Percentiles rank a stretch among this genome's conserved stretches.
Conservation (phyloP, 2,113 vertebrate genomes). For the Sisor rabdophorus region DNA sequence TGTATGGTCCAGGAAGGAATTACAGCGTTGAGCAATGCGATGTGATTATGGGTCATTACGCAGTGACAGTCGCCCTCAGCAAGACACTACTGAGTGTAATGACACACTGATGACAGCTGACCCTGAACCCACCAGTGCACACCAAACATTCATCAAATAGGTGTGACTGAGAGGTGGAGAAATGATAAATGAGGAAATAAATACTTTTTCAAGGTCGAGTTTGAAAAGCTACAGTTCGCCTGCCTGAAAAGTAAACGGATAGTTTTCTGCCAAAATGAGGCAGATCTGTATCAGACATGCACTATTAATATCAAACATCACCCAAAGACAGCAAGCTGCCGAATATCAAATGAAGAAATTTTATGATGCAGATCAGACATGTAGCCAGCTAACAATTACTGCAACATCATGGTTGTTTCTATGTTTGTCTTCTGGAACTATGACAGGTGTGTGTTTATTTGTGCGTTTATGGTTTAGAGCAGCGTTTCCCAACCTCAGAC, state of each 20-base stretch:
- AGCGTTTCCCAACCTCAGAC: too few species aligned
- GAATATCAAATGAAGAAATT: neutral
- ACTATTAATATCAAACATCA: conserved; percentile 9
- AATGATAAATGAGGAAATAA: conserved; percentile 37
- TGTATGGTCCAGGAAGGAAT: conserved; percentile 10
- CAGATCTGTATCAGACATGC: neutral
- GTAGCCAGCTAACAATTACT: neutral
- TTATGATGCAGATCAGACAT: neutral
- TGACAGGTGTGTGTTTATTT: neutral
- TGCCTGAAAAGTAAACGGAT: neutral
- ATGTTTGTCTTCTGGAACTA: neutral
- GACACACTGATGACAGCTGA: conserved; percentile 59
- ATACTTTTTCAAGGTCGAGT: neutral
- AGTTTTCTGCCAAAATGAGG: neutral
- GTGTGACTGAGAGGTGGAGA: conserved; percentile 5
- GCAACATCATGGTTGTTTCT: neutral
- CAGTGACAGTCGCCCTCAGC: conserved; percentile 30
- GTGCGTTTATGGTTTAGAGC: neutral
- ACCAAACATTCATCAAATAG: conserved; percentile 25
- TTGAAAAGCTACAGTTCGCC: neutral
- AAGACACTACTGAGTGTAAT: conserved; percentile 64
- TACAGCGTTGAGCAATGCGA: conserved; percentile 17
- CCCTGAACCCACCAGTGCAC: conserved; percentile 37
- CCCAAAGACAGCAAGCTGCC: neutral
- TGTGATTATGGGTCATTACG: conserved; percentile 29